phyloP scores from a whole-genome alignment of 2,888 invertebrate species.

The Epirrhoe tristata region DNA sequence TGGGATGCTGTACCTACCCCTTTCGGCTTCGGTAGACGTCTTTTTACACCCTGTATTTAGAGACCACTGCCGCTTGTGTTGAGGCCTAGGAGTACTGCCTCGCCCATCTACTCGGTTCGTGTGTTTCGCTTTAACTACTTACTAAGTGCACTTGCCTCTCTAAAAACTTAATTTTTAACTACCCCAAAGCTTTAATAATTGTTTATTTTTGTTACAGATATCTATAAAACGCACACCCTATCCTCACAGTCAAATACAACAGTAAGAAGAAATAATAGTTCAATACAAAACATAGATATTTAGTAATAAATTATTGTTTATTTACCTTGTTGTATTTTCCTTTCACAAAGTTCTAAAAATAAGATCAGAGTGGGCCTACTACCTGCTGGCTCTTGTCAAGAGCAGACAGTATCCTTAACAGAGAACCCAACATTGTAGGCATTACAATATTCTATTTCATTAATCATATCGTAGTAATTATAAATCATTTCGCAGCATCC shows the following conservation, averaged over 20 bases:
- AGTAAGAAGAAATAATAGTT: constrained; percentile 53
- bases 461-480: neutral
- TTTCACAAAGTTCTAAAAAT: neutral
- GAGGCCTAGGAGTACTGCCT: too few species aligned
- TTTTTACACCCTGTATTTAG: too few species aligned
- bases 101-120: too few species aligned
- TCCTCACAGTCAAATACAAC: constrained; percentile 50
- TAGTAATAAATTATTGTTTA: constrained; percentile 32
- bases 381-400: neutral
- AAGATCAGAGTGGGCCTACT: neutral
- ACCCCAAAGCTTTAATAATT: too few species aligned
- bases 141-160: too few species aligned
- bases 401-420: neutral
- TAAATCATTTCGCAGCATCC: neutral
- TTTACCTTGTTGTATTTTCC: constrained; percentile 1
- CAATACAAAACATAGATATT: constrained; percentile 52
- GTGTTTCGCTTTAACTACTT: too few species aligned
- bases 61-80: too few species aligned
- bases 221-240: constrained; percentile 54
- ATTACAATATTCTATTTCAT: too few species aligned
- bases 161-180: too few species aligned
- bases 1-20: too few species aligned
- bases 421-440: neutral
- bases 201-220: constrained; percentile 55
- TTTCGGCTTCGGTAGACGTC: too few species aligned